A percentile compares a stretch with the other conserved stretches of the same genome.
Conservation (phyloP, 2,797 vertebrate species). For the Balearica regulorum region DNA sequence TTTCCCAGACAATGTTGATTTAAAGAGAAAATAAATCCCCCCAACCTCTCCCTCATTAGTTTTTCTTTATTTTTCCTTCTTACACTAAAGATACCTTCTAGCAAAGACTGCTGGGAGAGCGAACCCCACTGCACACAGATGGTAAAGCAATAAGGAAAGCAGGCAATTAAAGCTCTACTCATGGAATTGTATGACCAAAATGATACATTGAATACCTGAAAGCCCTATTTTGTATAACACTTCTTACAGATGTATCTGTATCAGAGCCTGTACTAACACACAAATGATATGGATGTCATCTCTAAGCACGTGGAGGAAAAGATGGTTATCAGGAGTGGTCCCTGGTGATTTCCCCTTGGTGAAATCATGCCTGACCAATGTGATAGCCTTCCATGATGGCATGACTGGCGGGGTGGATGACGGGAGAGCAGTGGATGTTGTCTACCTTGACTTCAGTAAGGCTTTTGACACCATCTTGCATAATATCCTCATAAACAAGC, state of each 20-base stretch:
- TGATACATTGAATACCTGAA: not conserved
- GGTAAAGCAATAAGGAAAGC: not conserved
- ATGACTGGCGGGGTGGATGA: too few relatives aligned
- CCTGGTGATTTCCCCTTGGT: too few relatives aligned
- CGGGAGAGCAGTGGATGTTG: too few relatives aligned
- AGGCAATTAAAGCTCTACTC: not conserved
- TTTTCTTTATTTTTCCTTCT: not conserved
- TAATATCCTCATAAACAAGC: too few relatives aligned
- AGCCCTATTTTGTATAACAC: not conserved
- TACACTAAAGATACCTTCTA: not conserved
- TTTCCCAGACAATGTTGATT: not conserved
- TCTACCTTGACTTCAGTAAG: too few relatives aligned
- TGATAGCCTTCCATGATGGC: too few relatives aligned
- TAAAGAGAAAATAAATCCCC: not conserved
- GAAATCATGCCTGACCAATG: too few relatives aligned
- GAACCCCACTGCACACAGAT: not conserved
- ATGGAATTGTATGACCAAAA: not conserved
- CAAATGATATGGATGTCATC: not conserved
- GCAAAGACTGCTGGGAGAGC: not conserved
- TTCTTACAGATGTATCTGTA: not conserved
- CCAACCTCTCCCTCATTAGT: not conserved
- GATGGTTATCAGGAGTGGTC: too few relatives aligned
- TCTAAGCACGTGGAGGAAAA: too few relatives aligned
- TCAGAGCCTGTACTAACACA: not conserved
- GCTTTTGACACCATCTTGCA: too few relatives aligned